A percentile compares a stretch with the other conserved stretches of the same genome.
Evolutionary conservation across 2,888 invertebrate species (phyloP).

Genomic region (Phytoseiulus persimilis): DNA sequence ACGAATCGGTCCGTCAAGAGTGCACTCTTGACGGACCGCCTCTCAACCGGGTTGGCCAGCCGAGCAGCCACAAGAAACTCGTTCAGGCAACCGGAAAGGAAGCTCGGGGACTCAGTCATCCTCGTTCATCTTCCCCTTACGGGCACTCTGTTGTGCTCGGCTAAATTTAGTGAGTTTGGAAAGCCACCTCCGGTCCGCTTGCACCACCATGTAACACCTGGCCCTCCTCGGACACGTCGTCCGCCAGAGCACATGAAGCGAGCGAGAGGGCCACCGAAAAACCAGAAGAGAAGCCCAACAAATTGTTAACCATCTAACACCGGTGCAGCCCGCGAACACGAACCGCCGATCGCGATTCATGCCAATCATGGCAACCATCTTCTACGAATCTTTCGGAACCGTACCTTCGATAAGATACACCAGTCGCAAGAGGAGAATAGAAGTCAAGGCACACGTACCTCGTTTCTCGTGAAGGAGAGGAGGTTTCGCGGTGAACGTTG

Average conservation of each 20-base stretch:
- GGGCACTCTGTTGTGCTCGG: background rate
- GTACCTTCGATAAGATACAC: background rate
- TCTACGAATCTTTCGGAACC: background rate
- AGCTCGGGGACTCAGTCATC: background rate
- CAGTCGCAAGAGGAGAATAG: background rate
- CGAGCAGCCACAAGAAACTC: background rate
- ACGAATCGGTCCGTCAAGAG: background rate
- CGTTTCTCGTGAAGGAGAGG: background rate
- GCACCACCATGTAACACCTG: slow-evolving; percentile 5
- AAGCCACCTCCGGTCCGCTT: background rate
- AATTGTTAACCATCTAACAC: background rate
- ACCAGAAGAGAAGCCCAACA: background rate
- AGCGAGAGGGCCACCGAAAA: background rate
- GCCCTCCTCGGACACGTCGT: background rate
- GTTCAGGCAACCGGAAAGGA: background rate
- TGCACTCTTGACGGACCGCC: background rate
- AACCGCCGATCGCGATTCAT: background rate
- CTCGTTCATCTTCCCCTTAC: background rate
- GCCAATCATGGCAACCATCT: background rate
- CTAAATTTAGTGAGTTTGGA: background rate
- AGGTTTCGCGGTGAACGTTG: background rate
- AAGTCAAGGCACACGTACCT: background rate
- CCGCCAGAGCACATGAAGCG: background rate
- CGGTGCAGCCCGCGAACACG: background rate
- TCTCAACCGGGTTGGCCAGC: no score